phyloP scores from a whole-genome alignment of 2,113 vertebrate genomes.

The Osmerus mordax region DNA sequence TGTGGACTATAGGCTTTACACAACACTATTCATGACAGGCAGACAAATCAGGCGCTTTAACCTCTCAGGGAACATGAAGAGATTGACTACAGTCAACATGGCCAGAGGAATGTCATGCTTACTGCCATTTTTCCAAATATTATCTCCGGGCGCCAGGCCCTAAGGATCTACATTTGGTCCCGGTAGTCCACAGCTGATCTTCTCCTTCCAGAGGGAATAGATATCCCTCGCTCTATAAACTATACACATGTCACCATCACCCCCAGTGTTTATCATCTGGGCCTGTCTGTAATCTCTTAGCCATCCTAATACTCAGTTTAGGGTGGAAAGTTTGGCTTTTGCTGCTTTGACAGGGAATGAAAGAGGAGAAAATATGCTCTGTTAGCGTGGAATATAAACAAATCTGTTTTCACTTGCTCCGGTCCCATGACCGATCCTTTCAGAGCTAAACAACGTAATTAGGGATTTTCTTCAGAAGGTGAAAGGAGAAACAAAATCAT shows the following conservation, averaged over 20 bases:
- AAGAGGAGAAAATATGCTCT: conserved; percentile 17
- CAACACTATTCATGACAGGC: neutral
- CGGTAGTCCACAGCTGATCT: conserved; percentile 51
- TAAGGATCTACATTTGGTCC: conserved; percentile 57
- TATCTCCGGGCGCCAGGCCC: conserved; percentile 35
- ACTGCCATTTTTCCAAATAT: conserved; percentile 57
- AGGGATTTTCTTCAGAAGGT: neutral
- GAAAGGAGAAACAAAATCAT: neutral
- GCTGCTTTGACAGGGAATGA: conserved; percentile 11
- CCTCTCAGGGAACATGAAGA: conserved; percentile 11
- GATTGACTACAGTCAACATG: conserved; percentile 51
- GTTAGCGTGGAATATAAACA: conserved; percentile 39
- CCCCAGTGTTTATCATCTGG: conserved; percentile 52
- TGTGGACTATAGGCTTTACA: neutral
- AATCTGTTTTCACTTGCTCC: conserved; percentile 47
- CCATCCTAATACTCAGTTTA: conserved; percentile 43
- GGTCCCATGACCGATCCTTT: conserved; percentile 22
- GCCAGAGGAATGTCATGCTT: conserved; percentile 35
- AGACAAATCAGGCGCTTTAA: neutral
- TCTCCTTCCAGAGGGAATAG: conserved; percentile 30
- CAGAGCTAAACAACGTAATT: neutral
- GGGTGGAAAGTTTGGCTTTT: conserved; percentile 36
- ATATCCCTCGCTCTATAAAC: conserved; percentile 52
- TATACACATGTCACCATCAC: conserved; percentile 52
- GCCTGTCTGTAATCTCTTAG: conserved; percentile 50